A percentile compares a stretch with the other conserved stretches of the same genome.
Conservation (phyloP, 2,113 vertebrate genomes). For the Echinops telfairi region DNA sequence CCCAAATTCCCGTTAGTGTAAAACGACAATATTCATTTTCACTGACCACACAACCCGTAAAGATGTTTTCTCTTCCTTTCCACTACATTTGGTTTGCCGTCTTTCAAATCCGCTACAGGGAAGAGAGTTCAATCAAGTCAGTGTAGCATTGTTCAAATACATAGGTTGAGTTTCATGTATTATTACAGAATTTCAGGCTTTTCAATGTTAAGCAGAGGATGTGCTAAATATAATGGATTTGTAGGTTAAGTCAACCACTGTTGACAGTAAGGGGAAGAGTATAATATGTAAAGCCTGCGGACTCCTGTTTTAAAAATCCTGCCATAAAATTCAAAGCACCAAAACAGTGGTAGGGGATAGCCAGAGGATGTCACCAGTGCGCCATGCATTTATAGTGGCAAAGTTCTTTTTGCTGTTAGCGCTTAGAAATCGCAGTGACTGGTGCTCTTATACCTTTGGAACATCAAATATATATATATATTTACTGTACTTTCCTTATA, state of each 20-base stretch:
- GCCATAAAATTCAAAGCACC: slow-evolving; percentile 59
- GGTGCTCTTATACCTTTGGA: slow-evolving; percentile 85
- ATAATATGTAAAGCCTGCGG: slow-evolving; percentile 82
- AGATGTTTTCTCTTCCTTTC: not conserved
- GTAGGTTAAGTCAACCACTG: slow-evolving; percentile 79
- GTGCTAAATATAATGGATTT: slow-evolving; percentile 81
- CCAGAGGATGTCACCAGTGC: slow-evolving; percentile 91
- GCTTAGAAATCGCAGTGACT: slow-evolving; percentile 85
- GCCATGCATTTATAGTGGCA: slow-evolving; percentile 76
- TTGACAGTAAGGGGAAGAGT: slow-evolving; percentile 83
- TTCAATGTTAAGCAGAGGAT: slow-evolving; percentile 82
- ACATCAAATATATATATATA: slow-evolving; percentile 79
- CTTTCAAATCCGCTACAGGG: slow-evolving; percentile 65
- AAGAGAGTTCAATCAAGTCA: slow-evolving; percentile 65
- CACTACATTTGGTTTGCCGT: slow-evolving; percentile 31
- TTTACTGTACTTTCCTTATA: slow-evolving; percentile 86
- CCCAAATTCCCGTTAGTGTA: not conserved
- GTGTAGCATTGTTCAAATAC: slow-evolving; percentile 55
- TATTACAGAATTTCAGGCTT: slow-evolving; percentile 70
- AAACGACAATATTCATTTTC: slow-evolving; percentile 23
- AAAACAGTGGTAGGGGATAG: slow-evolving; percentile 81
- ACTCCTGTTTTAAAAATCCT: slow-evolving; percentile 75
- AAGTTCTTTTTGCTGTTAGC: slow-evolving; percentile 75
- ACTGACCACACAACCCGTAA: not conserved
- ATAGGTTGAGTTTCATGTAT: slow-evolving; percentile 76